Evolutionary conservation across 1,140 invertebrate species (phyloP).

Genomic region (Camponotus floridanus): DNA sequence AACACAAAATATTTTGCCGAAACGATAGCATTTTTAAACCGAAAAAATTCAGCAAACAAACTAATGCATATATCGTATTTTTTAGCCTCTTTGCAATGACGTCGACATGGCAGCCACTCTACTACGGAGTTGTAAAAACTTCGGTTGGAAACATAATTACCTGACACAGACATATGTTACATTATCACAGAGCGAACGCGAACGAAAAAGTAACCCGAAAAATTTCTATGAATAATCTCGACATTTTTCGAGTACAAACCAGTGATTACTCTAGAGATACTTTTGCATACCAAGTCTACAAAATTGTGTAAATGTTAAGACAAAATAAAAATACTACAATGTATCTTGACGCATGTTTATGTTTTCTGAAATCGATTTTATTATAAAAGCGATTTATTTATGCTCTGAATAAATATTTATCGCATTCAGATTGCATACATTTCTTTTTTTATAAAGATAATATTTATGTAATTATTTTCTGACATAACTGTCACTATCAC

Average conservation of each 20-base stretch:
- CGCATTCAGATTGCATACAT: neutral
- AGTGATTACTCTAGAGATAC: slow-evolving; percentile 20
- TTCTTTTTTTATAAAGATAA: slow-evolving; percentile 4
- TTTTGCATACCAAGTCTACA: neutral
- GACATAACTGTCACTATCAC: neutral
- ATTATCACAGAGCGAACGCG: slow-evolving; percentile 18
- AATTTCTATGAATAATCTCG: slow-evolving; percentile 44
- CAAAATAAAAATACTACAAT: neutral
- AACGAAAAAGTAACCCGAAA: slow-evolving; percentile 19
- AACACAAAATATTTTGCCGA: neutral
- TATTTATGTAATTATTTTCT: neutral
- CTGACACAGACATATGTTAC: slow-evolving; percentile 52
- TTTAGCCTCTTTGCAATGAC: slow-evolving; percentile 27
- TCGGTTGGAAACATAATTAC: slow-evolving; percentile 59
- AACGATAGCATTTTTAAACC: slow-evolving; percentile 7
- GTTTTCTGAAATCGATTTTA: neutral
- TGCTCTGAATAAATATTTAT: neutral
- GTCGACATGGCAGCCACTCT: slow-evolving; percentile 37
- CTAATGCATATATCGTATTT: slow-evolving; percentile 40
- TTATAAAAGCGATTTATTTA: neutral
- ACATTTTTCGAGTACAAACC: slow-evolving; percentile 29
- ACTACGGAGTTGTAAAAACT: slow-evolving; percentile 55
- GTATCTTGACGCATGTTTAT: neutral
- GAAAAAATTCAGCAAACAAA: slow-evolving; percentile 29
- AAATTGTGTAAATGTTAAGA: neutral